Evolutionary conservation across 2,113 vertebrate genomes (phyloP), one percentile per base, ranked within the genome.

Genomic region (Megaleporinus macrocephalus): DNA sequence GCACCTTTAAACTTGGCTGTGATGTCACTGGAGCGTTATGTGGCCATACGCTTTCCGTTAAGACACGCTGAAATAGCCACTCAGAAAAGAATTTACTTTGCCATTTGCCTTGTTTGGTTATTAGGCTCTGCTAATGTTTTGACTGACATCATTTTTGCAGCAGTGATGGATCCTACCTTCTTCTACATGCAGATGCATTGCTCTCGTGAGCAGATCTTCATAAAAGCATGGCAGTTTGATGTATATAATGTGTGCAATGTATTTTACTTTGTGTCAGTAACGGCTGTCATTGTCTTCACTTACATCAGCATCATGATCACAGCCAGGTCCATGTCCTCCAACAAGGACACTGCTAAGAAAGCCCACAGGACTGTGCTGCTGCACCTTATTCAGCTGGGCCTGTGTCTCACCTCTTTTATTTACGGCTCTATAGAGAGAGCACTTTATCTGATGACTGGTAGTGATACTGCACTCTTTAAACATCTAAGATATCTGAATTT

Each of bases 11-110:
- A 84, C 36, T 59, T 89, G 29, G 86, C 88, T 26, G 27, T 83
- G 55, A 87, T 89, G 88, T 84, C 84, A 30, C 74, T 89, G 26
- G 88, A 89, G 68, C 73, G 86, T 5, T 87, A 86, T 47, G 65
- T 86, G 18, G 86, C 88, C 1, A 84, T 89, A n/a, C 75, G 86
- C 22, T 78, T 80, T 29, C 87, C 86, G 36, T 51, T 89, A 44
- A 73, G 84, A 22, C 84, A 89, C 65, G 62, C 63, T 41, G 41
- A 71, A 57, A 84, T 86, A 24, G 82, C 47, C 20, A 86, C 85
- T 63, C 77, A 66, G 51, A 85, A 72, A 77, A 73, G 36, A 2
- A 88, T 83, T 36, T 41, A 13, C 18, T 57, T 85, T 7, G 81
- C 81, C 15, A 69, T 88, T 24, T 63, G 47, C 24, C 24, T 86